These are phyloP conservation scores for Geotrupes spiniger DNA, from an alignment of 2,888 invertebrate species.

Conservation along the genomic window DNA sequence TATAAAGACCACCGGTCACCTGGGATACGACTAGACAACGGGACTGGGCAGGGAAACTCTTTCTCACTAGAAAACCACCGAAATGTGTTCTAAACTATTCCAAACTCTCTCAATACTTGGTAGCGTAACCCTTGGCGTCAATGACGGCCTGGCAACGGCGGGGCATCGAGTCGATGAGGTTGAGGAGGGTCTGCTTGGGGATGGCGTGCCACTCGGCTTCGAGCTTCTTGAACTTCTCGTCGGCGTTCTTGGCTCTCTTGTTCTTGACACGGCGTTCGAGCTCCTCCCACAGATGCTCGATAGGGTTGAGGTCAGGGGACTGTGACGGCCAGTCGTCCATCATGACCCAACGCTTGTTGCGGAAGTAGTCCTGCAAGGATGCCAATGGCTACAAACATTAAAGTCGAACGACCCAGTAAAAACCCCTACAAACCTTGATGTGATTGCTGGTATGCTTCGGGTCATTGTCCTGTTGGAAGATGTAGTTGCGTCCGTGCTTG, in stretches of 20 bases:
- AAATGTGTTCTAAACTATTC: no score
- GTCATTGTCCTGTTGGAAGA: no score
- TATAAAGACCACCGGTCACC: no score
- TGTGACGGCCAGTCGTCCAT: conserved; percentile 8
- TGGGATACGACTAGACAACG: no score
- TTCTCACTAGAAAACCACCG: no score
- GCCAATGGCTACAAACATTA: no score
- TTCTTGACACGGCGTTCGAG: neutral
- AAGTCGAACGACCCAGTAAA: no score
- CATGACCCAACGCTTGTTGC: neutral
- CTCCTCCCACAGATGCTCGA: conserved; percentile 10
- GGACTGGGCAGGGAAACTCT: no score
- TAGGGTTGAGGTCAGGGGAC: conserved; percentile 11
- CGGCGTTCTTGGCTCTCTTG: neutral
- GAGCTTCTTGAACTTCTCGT: neutral
- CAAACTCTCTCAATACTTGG: neutral
- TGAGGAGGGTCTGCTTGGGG: neutral
- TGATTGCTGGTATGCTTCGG: conserved; percentile 10
- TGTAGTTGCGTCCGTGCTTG: no score
- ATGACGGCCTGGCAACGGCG: no score
- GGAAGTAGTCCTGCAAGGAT: no score
- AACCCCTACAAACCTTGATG: no score
- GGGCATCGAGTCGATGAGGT: neutral
- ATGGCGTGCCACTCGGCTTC: conserved; percentile 7
- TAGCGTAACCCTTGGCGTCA: conserved; percentile 5